Conservation (phyloP, 2,797 vertebrate genomes). For the Epinephelus coioides region DNA sequence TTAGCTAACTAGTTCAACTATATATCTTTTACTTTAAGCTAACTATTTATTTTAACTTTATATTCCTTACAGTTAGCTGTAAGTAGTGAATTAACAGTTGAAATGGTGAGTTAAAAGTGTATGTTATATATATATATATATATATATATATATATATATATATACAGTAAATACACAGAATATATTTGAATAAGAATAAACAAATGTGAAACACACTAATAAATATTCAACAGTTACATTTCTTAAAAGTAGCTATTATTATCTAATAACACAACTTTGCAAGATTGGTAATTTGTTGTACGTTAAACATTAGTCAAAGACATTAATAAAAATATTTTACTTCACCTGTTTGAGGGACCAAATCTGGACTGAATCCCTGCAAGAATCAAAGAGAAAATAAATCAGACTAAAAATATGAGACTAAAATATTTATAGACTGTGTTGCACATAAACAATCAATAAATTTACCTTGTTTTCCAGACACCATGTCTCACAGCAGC, state of each 20-base stretch:
- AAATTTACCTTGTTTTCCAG: conserved; percentile 66
- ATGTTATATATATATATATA: no score
- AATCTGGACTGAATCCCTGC: conserved; percentile 59
- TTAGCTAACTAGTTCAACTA: no score
- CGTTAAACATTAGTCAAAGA: neutral
- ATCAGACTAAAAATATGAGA: neutral
- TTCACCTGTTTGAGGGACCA: conserved; percentile 75
- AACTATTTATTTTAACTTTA: no score
- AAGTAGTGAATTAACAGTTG: no score
- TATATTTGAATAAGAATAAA: no score
- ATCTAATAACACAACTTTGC: neutral
- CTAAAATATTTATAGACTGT: no score
- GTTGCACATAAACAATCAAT: neutral
- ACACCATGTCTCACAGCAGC: conserved; percentile 57
- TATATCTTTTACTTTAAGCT: no score
- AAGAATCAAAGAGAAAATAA: conserved; percentile 15
- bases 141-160: no score
- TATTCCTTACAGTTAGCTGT: no score
- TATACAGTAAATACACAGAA: no score
- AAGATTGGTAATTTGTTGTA: neutral
- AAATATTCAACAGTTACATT: neutral
- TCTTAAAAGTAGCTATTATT: neutral
- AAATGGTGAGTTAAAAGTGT: no score
- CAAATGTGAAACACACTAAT: no score
- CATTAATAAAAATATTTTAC: neutral